Conservation (phyloP, 2,113 vertebrate genomes). For the Rhea pennata region DNA sequence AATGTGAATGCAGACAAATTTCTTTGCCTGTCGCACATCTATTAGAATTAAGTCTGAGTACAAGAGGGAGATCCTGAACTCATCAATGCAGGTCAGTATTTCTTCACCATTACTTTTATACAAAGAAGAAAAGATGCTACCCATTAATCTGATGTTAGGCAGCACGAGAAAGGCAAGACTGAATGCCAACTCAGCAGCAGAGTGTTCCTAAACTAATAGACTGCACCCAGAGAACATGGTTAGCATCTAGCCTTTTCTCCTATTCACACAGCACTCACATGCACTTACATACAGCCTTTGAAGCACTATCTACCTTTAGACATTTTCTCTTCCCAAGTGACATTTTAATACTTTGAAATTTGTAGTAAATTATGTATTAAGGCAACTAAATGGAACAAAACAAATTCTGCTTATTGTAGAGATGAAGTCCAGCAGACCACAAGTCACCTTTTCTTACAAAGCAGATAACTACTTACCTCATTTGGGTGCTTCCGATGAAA, state of each 20-base stretch:
- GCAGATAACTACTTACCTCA: slow-evolving; percentile 78
- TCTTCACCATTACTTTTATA: not conserved
- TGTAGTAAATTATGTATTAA: not conserved
- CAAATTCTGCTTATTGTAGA: not conserved
- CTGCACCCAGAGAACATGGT: not conserved
- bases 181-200: not conserved
- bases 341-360: not conserved
- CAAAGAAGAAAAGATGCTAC: not conserved
- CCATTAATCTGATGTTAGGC: not conserved
- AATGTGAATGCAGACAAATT: not conserved
- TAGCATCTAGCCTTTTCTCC: not conserved
- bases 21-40: not conserved
- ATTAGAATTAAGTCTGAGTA: not conserved
- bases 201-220: not conserved
- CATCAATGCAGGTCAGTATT: not conserved
- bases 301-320: not conserved
- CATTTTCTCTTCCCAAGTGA: too few relatives aligned
- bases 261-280: not conserved
- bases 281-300: accelerated
- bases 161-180: accelerated
- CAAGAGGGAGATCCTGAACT: not conserved
- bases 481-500: slow-evolving; percentile 98
- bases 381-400: not conserved
- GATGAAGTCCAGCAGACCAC: not conserved
- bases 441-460: accelerated